Percentiles rank a stretch among this genome's conserved stretches.
phyloP scores from a whole-genome alignment of 2,113 vertebrate genomes.

The Zeus faber region DNA sequence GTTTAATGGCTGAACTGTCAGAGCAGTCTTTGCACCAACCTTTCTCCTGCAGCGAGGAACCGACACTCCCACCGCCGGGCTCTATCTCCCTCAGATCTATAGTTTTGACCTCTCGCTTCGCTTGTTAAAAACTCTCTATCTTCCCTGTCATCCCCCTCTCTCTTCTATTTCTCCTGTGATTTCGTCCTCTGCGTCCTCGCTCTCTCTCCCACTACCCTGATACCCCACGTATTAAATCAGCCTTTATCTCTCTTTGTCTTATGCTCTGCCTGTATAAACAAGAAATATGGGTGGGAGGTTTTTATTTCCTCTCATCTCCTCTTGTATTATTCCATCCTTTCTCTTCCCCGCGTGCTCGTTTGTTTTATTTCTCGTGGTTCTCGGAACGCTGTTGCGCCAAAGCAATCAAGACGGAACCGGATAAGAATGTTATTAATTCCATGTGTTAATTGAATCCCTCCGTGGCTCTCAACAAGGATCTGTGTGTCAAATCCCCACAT shows the following conservation, averaged over 20 bases:
- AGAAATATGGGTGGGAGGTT: too few species aligned
- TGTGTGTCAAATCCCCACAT: not conserved
- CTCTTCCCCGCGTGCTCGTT: constrained; percentile 8
- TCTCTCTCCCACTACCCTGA: not conserved
- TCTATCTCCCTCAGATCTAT: constrained; percentile 27
- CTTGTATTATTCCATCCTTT: constrained; percentile 6
- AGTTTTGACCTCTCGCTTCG: constrained; percentile 29
- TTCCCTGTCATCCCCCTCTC: constrained; percentile 10
- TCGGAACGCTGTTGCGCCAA: constrained; percentile 32
- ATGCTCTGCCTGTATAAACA: too few species aligned
- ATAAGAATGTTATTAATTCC: constrained; percentile 46
- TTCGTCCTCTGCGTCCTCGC: constrained; percentile 1
- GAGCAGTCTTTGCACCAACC: constrained; percentile 10
- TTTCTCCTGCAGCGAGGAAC: not conserved
- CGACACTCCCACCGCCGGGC: not conserved
- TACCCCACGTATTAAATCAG: constrained; percentile 28
- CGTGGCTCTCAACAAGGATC: constrained; percentile 3
- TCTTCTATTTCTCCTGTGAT: too few species aligned
- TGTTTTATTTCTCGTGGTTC: constrained; percentile 8
- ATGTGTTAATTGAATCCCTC: constrained; percentile 43
- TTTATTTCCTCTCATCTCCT: constrained; percentile 38
- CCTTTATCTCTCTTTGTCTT: constrained; percentile 29
- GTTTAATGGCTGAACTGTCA: constrained; percentile 52
- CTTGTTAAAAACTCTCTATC: constrained; percentile 13
- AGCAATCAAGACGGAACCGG: constrained; percentile 45